Base-by-base conservation (phyloP, 2,888 invertebrate species). In the Drosophila borealis region DNA sequence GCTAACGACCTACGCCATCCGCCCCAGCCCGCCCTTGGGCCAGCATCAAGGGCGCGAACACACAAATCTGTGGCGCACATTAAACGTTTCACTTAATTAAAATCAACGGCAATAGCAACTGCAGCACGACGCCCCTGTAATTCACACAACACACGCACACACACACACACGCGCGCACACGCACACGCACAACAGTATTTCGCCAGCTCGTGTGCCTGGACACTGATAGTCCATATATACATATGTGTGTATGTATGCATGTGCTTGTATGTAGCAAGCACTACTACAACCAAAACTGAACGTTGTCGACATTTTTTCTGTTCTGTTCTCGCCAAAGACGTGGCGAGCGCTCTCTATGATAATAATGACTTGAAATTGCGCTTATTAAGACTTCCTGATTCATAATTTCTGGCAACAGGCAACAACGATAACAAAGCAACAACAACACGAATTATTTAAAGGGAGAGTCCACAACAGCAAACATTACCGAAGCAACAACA, bases 321-420 rank as follows among this genome's bases (percentile, higher is more conserved):
- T 33, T 33, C 21, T 46, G 70, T 45, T 50, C 61, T 67, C 69
- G 44, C 48, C 46, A 41, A 70, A 74, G 71, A 69, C 55, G 61
- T 56, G 62, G 59, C 70, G 59, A 74, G 64, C 55, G 73, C 56
- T 73, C 55, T 60, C 50, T 62, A 51, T 67, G 67, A 64, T 79
- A 89, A 85, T 88, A 88, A 88, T 88, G 81, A 85, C 87, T 77
- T 77, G 76, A 88, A 88, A 88, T 88, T 88, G 88, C 78, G 82
- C 89, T 90, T 88, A 88, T 88, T 88, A 88, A 89, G 89, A 88
- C 88, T 88, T 88, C 88, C 88, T 90, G 90, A 90, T 85, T 82
- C 78, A 80, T 85, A 85, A 89, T 89, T 88, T 83, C 75, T 72
- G 80, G 63, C 85, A 75, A 50, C 65, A 62, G 62, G 36, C 71